Evolutionary conservation across 2,888 invertebrate genomes (phyloP).

Genomic region (Laothoe populi): DNA sequence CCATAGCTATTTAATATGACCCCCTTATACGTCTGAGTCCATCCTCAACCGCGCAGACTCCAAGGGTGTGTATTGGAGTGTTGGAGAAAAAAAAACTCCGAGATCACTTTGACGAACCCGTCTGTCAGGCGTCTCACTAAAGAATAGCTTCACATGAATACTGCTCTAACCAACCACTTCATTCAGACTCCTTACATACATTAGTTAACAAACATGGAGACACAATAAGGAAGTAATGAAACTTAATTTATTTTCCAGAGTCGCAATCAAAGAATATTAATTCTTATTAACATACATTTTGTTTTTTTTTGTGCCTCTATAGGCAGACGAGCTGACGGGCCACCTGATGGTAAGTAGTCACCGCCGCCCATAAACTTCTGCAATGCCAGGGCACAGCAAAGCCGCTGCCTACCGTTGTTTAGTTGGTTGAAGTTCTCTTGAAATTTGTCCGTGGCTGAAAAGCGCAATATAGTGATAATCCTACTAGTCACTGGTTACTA

Average conservation of each 20-base stretch:
- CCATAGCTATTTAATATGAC: neutral
- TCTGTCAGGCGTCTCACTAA: conserved; percentile 11
- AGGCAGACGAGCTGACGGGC: too few relatives aligned
- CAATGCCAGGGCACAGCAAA: too few relatives aligned
- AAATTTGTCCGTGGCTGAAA: too few relatives aligned
- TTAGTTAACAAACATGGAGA: neutral
- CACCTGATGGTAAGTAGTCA: too few relatives aligned
- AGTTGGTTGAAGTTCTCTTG: too few relatives aligned
- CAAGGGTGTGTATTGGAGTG: conserved; percentile 21
- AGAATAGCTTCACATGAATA: conserved; percentile 12
- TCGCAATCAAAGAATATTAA: too few relatives aligned
- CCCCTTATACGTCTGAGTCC: neutral
- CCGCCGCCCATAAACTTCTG: too few relatives aligned
- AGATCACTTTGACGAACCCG: conserved; percentile 16
- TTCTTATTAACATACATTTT: too few relatives aligned
- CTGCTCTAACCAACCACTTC: conserved; percentile 5
- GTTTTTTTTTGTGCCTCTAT: too few relatives aligned
- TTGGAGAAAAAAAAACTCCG: neutral
- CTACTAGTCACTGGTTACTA: too few relatives aligned
- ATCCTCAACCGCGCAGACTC: neutral
- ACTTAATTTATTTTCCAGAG: neutral
- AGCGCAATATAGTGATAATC: too few relatives aligned
- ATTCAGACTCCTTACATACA: neutral
- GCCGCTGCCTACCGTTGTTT: too few relatives aligned
- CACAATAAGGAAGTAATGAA: neutral